A percentile compares a stretch with the other conserved stretches of the same genome.
Evolutionary conservation across 2,797 vertebrate species (phyloP).

Genomic region (Rhinatrema bivittatum): DNA sequence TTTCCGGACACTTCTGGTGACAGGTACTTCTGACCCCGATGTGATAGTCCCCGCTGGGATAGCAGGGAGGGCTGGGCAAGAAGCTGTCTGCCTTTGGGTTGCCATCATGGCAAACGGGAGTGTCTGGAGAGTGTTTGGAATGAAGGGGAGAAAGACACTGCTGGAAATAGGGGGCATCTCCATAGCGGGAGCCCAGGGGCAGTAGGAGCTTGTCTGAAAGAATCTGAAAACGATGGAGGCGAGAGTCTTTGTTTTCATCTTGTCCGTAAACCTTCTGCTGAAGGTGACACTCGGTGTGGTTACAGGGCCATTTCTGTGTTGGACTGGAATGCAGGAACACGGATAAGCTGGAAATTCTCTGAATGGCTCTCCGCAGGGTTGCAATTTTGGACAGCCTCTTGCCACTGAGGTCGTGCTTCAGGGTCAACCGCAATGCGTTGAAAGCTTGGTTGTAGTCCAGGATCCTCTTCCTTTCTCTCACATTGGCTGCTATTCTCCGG

Average conservation of each 20-base stretch:
- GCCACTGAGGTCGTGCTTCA: slow-evolving; percentile 82
- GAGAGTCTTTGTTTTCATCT: not conserved
- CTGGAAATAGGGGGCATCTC: not conserved
- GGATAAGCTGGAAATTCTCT: slow-evolving; percentile 75
- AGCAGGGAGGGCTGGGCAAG: slow-evolving; percentile 1
- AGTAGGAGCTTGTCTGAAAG: not conserved
- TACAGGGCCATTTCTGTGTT: slow-evolving; percentile 31
- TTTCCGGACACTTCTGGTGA: slow-evolving; percentile 51
- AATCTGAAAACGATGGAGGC: not conserved
- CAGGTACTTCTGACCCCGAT: slow-evolving; percentile 44
- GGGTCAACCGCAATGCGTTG: slow-evolving; percentile 78
- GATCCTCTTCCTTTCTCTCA: slow-evolving; percentile 88
- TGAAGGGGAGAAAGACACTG: slow-evolving; percentile 26
- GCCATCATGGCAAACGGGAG: slow-evolving; percentile 20
- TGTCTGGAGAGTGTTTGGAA: slow-evolving; percentile 23
- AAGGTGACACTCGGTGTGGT: slow-evolving; percentile 45
- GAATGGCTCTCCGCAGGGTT: slow-evolving; percentile 83
- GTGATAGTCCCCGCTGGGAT: slow-evolving; percentile 43
- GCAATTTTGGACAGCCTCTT: slow-evolving; percentile 94
- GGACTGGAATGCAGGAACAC: slow-evolving; percentile 67
- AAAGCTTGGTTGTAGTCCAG: slow-evolving; percentile 96
- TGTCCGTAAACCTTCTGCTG: not conserved
- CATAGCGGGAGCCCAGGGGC: not conserved
- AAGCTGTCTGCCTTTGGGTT: not conserved
- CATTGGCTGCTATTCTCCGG: slow-evolving; percentile 83